Base-by-base conservation (phyloP, 2,113 vertebrate species). In the Cottus gobio region DNA sequence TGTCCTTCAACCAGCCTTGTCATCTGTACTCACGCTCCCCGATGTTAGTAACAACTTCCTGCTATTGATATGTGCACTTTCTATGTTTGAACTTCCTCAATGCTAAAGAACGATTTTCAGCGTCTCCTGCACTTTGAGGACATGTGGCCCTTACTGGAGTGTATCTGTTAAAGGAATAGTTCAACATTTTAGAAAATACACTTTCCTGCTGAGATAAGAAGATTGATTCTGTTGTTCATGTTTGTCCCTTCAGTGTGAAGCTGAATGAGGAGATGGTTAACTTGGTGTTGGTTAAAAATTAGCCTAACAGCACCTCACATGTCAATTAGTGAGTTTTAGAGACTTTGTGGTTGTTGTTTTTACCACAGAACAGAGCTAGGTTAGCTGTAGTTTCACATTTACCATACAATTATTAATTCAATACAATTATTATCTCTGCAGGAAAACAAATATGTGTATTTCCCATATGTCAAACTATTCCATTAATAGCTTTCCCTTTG, bases 1-100 rank as follows among this genome's bases (percentile, higher is more conserved):
- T 85, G 85, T 74, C 56, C 75, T 87, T 89, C 67, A 84, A 83
- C 85, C 61, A 87, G 9, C 30, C 26, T 57, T 78, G 64, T 64
- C 5, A 77, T 73, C 34, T 77, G 34, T 72, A 24, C 62, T 61
- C 30, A 44, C 26, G 58, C 31, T 67, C 31, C 50, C 56, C 15
- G 8, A 20, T 64, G 36, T 52, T 11, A 68, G 42, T 60, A 71
- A 73, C 36, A 76, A 20, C 31, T 76, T 65, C 22, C 71, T 65
- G 62, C 9, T 64, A 22, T 37, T 73, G 22, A 76, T 63, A 63
- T 73, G 62, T 67, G 69, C 5, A 0, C 44, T 80, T 63, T 44
- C 1, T n/a, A 4, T n/a, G 7, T 37, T 69, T 80, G 4, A 28
- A 16, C n/a, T 77, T 69, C 63, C 68, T 71, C 11, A 10, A 1